Evolutionary conservation across 2,113 vertebrate species (phyloP).

Genomic region (Phainopepla nitens): DNA sequence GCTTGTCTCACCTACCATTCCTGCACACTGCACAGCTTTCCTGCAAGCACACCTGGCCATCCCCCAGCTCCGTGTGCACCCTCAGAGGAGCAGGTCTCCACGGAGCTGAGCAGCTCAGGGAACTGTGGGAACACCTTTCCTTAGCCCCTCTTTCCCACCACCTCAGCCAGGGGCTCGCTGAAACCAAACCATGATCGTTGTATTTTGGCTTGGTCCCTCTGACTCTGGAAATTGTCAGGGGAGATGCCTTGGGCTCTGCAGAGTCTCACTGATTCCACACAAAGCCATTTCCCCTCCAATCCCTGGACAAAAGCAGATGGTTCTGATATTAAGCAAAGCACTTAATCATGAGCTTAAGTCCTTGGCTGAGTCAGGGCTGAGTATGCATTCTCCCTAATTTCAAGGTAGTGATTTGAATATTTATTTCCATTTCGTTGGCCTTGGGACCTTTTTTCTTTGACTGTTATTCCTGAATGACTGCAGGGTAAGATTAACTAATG

Average conservation of each 20-base stretch:
- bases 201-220: not conserved
- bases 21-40: not conserved
- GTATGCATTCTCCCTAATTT: not conserved
- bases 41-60: not conserved
- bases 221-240: not conserved
- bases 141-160: not conserved
- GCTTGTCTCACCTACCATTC: not conserved
- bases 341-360: not conserved
- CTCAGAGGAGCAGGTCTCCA: not conserved
- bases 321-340: not conserved
- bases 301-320: not conserved
- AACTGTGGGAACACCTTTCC: not conserved
- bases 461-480: not conserved
- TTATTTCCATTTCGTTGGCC: not conserved
- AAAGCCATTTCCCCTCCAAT: not conserved
- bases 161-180: not conserved
- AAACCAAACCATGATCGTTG: fast-evolving
- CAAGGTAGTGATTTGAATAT: not conserved
- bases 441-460: not conserved
- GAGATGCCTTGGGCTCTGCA: not conserved
- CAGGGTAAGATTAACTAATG: not conserved
- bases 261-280: not conserved
- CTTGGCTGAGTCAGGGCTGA: not conserved
- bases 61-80: not conserved
- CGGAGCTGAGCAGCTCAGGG: not conserved